A percentile compares a stretch with the other conserved stretches of the same genome.
These are phyloP conservation scores for Lasioglossum marginatum DNA, from an alignment of 2,888 invertebrate species.

Conservation along the genomic window DNA sequence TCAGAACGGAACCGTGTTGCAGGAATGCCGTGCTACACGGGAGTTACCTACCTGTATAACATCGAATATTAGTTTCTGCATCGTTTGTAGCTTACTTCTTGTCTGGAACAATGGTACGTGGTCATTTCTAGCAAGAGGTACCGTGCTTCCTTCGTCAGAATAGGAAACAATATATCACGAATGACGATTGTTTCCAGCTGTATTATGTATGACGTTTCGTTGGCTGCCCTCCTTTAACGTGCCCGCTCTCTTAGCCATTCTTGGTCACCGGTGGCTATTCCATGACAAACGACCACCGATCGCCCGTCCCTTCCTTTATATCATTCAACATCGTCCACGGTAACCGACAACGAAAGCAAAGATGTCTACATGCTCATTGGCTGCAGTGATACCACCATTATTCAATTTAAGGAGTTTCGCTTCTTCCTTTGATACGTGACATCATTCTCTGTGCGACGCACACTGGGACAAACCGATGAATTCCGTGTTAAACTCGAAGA, in stretches of 20 bases:
- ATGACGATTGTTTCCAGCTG: slow-evolving; percentile 66
- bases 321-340: slow-evolving; percentile 28
- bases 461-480: too few species aligned
- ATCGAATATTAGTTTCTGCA: slow-evolving; percentile 18
- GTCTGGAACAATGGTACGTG: slow-evolving; percentile 25
- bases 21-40: not conserved
- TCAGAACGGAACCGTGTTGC: not conserved
- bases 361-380: not conserved
- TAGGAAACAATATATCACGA: slow-evolving; percentile 68
- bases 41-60: not conserved
- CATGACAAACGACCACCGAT: slow-evolving; percentile 39
- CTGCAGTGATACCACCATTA: not conserved
- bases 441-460: not conserved
- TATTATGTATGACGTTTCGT: slow-evolving; percentile 69
- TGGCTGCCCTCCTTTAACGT: slow-evolving; percentile 29
- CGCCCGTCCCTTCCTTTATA: slow-evolving; percentile 28
- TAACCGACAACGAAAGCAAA: slow-evolving; percentile 12
- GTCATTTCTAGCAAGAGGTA: slow-evolving; percentile 41
- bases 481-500: too few species aligned
- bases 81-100: slow-evolving; percentile 14
- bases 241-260: slow-evolving; percentile 27
- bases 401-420: slow-evolving; percentile 4
- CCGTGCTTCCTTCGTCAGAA: slow-evolving; percentile 49
- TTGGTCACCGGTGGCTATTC: slow-evolving; percentile 28
- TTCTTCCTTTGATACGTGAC: not conserved